Evolutionary conservation across 2,888 invertebrate species (phyloP).

Genomic region (Liodrosophila aerea): DNA sequence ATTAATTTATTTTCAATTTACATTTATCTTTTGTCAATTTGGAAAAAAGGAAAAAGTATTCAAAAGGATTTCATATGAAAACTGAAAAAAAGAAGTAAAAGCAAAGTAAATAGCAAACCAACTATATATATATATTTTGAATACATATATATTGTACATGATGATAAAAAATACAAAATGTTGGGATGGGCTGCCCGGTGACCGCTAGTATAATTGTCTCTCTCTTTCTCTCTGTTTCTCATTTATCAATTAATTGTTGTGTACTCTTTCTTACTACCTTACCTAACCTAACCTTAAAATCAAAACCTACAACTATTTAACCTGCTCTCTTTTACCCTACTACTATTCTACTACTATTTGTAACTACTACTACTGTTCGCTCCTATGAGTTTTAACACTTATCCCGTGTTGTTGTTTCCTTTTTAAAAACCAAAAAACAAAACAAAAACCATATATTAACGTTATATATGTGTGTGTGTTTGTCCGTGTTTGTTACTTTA

Average conservation of each 20-base stretch:
- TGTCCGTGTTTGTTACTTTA: constrained; percentile 63
- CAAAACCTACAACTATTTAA: constrained; percentile 40
- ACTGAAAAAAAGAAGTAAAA: constrained; percentile 29
- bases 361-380: constrained; percentile 63
- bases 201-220: constrained; percentile 82
- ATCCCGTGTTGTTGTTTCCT: constrained; percentile 60
- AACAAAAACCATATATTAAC: too few relatives aligned
- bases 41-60: constrained; percentile 31
- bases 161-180: constrained; percentile 75
- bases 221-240: constrained; percentile 64
- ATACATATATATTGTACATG: constrained; percentile 75
- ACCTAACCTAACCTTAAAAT: constrained; percentile 37
- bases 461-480: constrained; percentile 29
- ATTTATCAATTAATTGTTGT: constrained; percentile 80
- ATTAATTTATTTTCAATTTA: constrained; percentile 61
- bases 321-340: constrained; percentile 24
- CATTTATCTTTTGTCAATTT: constrained; percentile 56
- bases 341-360: constrained; percentile 53
- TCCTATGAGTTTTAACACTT: constrained; percentile 67
- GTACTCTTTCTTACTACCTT: constrained; percentile 65
- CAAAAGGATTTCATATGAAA: constrained; percentile 49
- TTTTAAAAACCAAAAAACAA: constrained; percentile 21
- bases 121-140: constrained; percentile 57
- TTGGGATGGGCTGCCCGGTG: constrained; percentile 84
- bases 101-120: constrained; percentile 56